These are phyloP conservation scores for Phaedon cochleariae DNA, from an alignment of 2,888 invertebrate genomes.

Conservation along the genomic window DNA sequence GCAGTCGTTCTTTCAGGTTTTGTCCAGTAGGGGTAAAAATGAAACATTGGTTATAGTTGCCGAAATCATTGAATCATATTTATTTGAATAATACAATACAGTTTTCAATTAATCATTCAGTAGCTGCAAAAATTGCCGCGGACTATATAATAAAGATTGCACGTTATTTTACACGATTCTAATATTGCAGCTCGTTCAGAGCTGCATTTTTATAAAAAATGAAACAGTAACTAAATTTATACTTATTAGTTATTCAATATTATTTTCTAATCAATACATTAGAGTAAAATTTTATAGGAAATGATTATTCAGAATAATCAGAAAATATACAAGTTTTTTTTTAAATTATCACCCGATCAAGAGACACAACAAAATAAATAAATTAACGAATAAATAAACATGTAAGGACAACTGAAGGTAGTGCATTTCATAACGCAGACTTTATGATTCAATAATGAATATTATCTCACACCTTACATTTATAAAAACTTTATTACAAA, in stretches of 20 bases:
- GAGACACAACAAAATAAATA: conserved; percentile 16
- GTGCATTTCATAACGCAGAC: not conserved
- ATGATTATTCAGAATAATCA: conserved; percentile 27
- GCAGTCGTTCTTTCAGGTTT: too few species aligned
- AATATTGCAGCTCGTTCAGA: conserved; percentile 42
- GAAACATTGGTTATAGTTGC: not conserved
- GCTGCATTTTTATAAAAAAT: conserved; percentile 16
- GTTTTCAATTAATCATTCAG: conserved; percentile 54
- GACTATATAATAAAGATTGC: conserved; percentile 60
- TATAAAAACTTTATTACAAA: not conserved
- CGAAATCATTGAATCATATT: conserved; percentile 57
- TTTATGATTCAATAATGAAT: not conserved
- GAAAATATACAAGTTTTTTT: conserved; percentile 16
- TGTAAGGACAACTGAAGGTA: conserved; percentile 9
- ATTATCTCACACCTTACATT: conserved; percentile 8
- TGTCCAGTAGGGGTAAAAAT: not conserved
- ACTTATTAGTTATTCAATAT: conserved; percentile 17
- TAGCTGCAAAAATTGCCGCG: conserved; percentile 57
- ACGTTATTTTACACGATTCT: conserved; percentile 54
- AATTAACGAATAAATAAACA: conserved; percentile 23
- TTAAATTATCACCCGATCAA: conserved; percentile 33
- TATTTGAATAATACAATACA: conserved; percentile 62
- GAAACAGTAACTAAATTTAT: conserved; percentile 20
- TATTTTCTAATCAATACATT: conserved; percentile 26
- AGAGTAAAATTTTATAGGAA: conserved; percentile 10